These are phyloP conservation scores for Anser cygnoides DNA, from an alignment of 2,113 vertebrate species.

Conservation along the genomic window DNA sequence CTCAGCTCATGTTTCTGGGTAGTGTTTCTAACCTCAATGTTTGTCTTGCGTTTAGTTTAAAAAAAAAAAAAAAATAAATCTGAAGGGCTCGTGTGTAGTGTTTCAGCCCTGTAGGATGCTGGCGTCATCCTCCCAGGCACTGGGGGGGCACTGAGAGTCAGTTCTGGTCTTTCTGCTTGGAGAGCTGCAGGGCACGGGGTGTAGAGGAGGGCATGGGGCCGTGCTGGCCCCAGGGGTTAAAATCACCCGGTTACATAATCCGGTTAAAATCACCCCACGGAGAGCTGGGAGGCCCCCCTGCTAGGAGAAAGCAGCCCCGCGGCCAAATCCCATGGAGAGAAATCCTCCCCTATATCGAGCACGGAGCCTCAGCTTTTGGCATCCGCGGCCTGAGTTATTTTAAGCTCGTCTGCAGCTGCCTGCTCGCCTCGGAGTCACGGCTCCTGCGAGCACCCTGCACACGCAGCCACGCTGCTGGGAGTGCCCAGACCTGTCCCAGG, in stretches of 20 bases:
- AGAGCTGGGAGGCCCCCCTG: neutral
- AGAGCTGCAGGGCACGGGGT: neutral
- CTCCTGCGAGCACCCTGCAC: neutral
- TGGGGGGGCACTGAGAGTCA: neutral
- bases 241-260: too few species aligned
- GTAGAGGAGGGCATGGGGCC: neutral
- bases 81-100: neutral
- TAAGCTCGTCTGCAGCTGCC: conserved; percentile 56
- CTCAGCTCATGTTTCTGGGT: neutral
- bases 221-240: neutral
- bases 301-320: neutral
- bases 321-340: neutral
- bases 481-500: neutral
- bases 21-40: neutral
- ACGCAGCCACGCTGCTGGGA: neutral
- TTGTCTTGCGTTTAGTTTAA: neutral
- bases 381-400: conserved; percentile 40
- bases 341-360: conserved; percentile 41
- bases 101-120: conserved; percentile 4
- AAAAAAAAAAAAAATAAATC: neutral
- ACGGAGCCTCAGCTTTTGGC: conserved; percentile 47
- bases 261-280: neutral
- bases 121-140: neutral
- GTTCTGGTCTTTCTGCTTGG: neutral
- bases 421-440: neutral